phyloP scores from a whole-genome alignment of 2,888 invertebrate species.

The Brenthis ino region DNA sequence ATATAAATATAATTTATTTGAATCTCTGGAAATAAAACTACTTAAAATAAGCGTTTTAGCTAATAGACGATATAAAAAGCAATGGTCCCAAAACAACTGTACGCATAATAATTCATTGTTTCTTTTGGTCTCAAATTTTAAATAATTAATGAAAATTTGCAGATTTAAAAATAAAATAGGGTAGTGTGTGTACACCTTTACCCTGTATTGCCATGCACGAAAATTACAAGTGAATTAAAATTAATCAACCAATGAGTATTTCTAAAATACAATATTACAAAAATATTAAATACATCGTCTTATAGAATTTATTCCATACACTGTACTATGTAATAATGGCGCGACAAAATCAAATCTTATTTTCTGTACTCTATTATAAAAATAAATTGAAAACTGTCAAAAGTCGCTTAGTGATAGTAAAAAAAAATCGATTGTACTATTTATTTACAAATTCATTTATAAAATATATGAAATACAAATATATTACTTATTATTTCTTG shows the following conservation, averaged over 20 bases:
- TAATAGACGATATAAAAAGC: slow-evolving; percentile 37
- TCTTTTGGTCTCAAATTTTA: slow-evolving; percentile 46
- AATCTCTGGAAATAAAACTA: slow-evolving; percentile 8
- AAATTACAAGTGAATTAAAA: slow-evolving; percentile 45
- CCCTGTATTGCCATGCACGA: slow-evolving; percentile 54
- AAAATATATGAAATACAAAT: slow-evolving; percentile 6
- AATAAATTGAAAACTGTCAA: neutral
- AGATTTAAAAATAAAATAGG: slow-evolving; percentile 42
- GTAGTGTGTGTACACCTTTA: slow-evolving; percentile 51
- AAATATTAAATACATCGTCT: slow-evolving; percentile 2
- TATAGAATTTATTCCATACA: too few relatives aligned
- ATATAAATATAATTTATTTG: slow-evolving; percentile 10
- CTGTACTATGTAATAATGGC: too few relatives aligned
- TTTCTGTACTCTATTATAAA: slow-evolving; percentile 1
- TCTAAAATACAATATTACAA: slow-evolving; percentile 3
- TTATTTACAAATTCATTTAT: neutral
- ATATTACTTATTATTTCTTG: slow-evolving; percentile 49
- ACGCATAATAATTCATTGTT: slow-evolving; percentile 44
- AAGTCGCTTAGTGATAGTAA: neutral
- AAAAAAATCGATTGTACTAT: slow-evolving; percentile 5
- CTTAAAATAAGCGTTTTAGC: slow-evolving; percentile 19
- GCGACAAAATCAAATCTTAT: neutral
- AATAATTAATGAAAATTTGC: neutral
- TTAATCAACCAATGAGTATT: slow-evolving; percentile 60
- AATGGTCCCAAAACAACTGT: slow-evolving; percentile 61